Base-by-base conservation (phyloP, 2,888 invertebrate species). In the Nemurella pictetii region DNA sequence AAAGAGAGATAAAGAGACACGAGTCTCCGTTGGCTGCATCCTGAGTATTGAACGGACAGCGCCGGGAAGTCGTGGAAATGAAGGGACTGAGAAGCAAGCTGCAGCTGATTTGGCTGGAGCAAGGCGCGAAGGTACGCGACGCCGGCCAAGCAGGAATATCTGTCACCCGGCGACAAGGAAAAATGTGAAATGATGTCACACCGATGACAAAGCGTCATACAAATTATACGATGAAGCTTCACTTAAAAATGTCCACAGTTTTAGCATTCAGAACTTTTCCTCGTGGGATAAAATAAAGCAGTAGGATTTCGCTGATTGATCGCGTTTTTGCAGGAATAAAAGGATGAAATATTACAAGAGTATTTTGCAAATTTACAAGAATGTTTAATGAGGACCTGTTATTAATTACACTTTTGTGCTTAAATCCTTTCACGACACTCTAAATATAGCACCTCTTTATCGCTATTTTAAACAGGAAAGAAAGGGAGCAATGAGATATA, bases 211-310 rank as follows among this genome's bases (percentile, higher is more conserved):
- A 30, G 78, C 29, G 28, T 78, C 30, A 28, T 29, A 78, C 28
- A 78, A 78, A 78, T 78, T 78, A 30, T 20, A 30, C n/a, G 30
- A 27, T 30, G 30, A 78, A 30, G 29, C 78, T 30, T 30, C 78
- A 30, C 78, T 78, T 78, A 78, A 78, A 78, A 78, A n/a, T 75
- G 27, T 78, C 28, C 78, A 78, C 78, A 78, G 78, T 78, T 78
- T 78, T 30, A 78, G 30, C 78, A 30, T 78, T 30, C 78, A 30
- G 29, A 27, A 20, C 78, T 78, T 78, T 78, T 30, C 28, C 28
- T 28, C 4, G 29, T 25, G 26, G 75, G 26, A 27, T 26, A 12
- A 12, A 28, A 28, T 20, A 15, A 26, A 28, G 75, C n/a, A 20
- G 73, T 9, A 28, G 28, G 75, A 75, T 75, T 75, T 27, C 28